A percentile compares a stretch with the other conserved stretches of the same genome.
phyloP scores from a whole-genome alignment of 2,888 invertebrate species.

The Gari tellinella region DNA sequence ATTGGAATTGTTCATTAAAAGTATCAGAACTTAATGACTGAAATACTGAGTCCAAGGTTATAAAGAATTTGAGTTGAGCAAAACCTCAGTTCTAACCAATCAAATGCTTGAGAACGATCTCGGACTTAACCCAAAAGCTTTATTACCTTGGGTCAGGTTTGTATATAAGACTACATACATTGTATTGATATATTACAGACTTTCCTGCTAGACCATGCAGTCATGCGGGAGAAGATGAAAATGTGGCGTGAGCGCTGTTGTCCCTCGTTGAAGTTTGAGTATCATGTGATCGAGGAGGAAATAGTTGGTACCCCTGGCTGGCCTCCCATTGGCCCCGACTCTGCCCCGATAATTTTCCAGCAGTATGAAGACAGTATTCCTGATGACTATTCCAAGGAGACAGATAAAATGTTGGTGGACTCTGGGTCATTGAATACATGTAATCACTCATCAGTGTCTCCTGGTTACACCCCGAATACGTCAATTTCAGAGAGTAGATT shows the following conservation, averaged over 20 bases:
- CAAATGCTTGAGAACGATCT: too few relatives aligned
- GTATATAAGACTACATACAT: too few relatives aligned
- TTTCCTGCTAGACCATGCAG: conserved; percentile 72
- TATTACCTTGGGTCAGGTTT: too few relatives aligned
- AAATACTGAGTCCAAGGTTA: too few relatives aligned
- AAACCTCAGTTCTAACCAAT: too few relatives aligned
- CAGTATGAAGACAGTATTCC: conserved; percentile 8
- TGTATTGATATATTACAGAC: conserved; percentile 69
- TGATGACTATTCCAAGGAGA: conserved; percentile 42
- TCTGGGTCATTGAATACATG: neutral
- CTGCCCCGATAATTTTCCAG: conserved; percentile 2
- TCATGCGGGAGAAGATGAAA: conserved; percentile 61
- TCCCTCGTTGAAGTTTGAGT: conserved; percentile 66
- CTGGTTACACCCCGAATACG: too few relatives aligned
- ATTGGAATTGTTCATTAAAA: too few relatives aligned
- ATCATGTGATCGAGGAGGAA: conserved; percentile 76
- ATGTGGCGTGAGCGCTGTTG: conserved; percentile 42
- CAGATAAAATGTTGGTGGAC: conserved; percentile 49
- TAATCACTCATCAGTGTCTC: too few relatives aligned
- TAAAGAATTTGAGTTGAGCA: too few relatives aligned
- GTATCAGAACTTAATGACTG: too few relatives aligned
- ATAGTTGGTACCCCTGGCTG: conserved; percentile 72
- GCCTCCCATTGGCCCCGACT: conserved; percentile 73
- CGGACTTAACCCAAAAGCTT: too few relatives aligned
- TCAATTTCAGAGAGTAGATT: too few relatives aligned